Base-by-base conservation (phyloP, 2,888 invertebrate genomes). In the Podabrus alpinus region DNA sequence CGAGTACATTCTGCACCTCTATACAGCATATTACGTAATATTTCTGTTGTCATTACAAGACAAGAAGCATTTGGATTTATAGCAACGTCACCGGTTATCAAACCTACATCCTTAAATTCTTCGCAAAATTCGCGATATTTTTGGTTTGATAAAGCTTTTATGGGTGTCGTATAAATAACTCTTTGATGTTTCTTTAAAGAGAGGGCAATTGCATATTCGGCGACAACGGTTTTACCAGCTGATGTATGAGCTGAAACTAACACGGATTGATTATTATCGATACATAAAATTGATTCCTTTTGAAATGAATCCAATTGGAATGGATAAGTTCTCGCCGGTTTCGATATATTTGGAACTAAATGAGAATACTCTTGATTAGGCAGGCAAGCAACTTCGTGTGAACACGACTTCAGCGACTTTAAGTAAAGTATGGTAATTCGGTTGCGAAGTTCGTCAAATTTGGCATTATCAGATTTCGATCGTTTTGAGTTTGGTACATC, bases 1-100 rank as follows among this genome's bases (percentile, higher is more conserved):
- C 98, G 91, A 95, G 98, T 98, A 17, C 99, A 94, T 90, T 99
- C 98, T 61, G 98, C 98, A 68, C 99, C 99, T 85, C 99, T 91
- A 85, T 99, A 99, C 73, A 99, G 89, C 99, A 99, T 99, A 84
- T 97, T 98, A 78, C 99, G 91, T 78, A 99, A 89, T 91, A 99
- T 99, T 94, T 99, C 99, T 15, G 99, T 99, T 0, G 99, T 99
- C 99, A 99, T 99, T 79, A 99, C 98, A 59, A 99, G 91, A 87
- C 98, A 97, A 72, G 97, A 97, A 13, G 99, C 99, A 45, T 95
- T 94, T 5, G 99, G 98, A 89, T 99, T 99, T 72, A 99, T 98
- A 0, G 99, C 99, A 2, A 99, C 99, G 89, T 99, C 99, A 45
- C 99, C 99, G 19, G 99, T 99, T 80, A 99, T 95, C 66, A 99